Percentiles rank a stretch among this genome's conserved stretches.
Evolutionary conservation across 2,888 invertebrate genomes (phyloP).

Genomic region (Dichetophora obliterata): DNA sequence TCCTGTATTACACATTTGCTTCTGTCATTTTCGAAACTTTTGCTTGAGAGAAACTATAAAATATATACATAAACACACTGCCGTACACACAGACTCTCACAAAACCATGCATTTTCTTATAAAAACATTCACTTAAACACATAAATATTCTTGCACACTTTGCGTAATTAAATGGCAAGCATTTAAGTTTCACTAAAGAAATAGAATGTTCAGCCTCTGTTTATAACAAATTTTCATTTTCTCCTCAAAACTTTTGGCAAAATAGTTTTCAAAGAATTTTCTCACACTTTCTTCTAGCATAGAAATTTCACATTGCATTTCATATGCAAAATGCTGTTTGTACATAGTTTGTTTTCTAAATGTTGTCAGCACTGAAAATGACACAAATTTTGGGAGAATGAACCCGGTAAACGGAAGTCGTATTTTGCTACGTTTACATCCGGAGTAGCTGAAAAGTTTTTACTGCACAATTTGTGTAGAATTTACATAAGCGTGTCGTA

Average conservation of each 20-base stretch:
- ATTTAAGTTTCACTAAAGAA: conserved; percentile 12
- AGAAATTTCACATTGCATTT: conserved; percentile 23
- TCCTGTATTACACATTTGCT: no score
- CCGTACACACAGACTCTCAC: neutral
- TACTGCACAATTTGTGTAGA: no score
- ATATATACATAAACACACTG: neutral
- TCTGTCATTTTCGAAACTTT: no score
- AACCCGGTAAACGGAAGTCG: neutral
- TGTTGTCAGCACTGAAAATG: conserved; percentile 13
- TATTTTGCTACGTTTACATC: no score
- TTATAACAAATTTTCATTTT: neutral
- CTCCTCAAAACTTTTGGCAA: conserved; percentile 1
- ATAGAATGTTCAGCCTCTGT: neutral
- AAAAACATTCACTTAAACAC: neutral
- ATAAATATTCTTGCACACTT: conserved; percentile 18
- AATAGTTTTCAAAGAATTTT: conserved; percentile 26
- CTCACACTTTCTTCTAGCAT: neutral
- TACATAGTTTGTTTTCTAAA: conserved; percentile 27
- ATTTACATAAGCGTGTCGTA: no score
- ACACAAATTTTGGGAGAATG: conserved; percentile 7
- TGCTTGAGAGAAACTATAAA: neutral
- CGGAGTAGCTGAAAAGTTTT: no score
- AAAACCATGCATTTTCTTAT: neutral
- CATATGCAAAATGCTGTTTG: conserved; percentile 33
- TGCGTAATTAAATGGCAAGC: conserved; percentile 42